phyloP scores from a whole-genome alignment of 2,888 invertebrate species.

The Andrena praecox region DNA sequence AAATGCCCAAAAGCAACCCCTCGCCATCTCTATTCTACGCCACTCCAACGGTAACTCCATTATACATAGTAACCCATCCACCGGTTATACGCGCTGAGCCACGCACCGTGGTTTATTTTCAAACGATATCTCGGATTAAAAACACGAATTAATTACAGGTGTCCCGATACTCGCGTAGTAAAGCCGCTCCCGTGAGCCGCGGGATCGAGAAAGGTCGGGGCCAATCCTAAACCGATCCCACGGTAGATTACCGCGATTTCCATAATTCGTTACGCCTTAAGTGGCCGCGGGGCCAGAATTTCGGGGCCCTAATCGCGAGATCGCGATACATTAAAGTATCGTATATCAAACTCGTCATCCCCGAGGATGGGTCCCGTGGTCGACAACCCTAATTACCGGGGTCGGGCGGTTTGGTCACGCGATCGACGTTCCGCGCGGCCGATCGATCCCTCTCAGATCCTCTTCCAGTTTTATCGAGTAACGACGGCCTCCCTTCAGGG shows the following conservation, averaged over 20 bases:
- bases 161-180: too few relatives aligned
- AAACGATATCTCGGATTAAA: not conserved
- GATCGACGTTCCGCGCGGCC: constrained; percentile 24
- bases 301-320: constrained; percentile 31
- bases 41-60: too few relatives aligned
- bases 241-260: constrained; percentile 42
- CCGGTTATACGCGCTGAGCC: too few relatives aligned
- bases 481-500: constrained; percentile 29
- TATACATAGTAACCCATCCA: too few relatives aligned
- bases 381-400: constrained; percentile 36
- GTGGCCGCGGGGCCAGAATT: not conserved
- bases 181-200: not conserved
- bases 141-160: constrained; percentile 10
- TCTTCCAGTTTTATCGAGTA: constrained; percentile 36
- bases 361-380: not conserved
- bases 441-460: not conserved
- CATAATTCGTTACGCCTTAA: constrained; percentile 38
- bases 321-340: constrained; percentile 59
- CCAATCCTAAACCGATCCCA: constrained; percentile 8
- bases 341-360: constrained; percentile 56
- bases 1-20: too few relatives aligned
- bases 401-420: constrained; percentile 33
- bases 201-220: not conserved
- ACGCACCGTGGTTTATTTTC: not conserved
- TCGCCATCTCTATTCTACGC: too few relatives aligned